Evolutionary conservation across 1,140 invertebrate species (phyloP).

Genomic region (Cyclargus thomasi): DNA sequence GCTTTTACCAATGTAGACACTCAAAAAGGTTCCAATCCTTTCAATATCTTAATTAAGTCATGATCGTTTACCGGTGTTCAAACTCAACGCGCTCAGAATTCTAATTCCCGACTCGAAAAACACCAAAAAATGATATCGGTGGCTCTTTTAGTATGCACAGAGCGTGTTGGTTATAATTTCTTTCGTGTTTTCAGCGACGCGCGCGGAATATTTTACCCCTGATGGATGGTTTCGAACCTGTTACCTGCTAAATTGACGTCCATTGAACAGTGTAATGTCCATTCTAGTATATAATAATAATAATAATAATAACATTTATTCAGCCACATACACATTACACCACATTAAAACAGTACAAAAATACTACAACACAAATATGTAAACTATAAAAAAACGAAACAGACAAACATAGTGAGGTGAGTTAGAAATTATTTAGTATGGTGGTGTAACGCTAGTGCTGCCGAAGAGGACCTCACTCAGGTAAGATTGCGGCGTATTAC

Average conservation of each 20-base stretch:
- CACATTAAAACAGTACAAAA: too few relatives aligned
- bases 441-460: too few relatives aligned
- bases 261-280: conserved; percentile 17
- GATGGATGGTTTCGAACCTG: conserved; percentile 24
- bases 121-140: background rate
- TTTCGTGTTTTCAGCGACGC: conserved; percentile 28
- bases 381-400: too few relatives aligned
- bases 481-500: too few relatives aligned
- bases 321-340: too few relatives aligned
- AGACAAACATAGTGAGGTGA: too few relatives aligned
- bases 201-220: conserved; percentile 27
- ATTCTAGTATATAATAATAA: too few relatives aligned
- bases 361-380: too few relatives aligned
- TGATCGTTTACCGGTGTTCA: background rate
- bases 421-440: too few relatives aligned
- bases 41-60: background rate
- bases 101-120: conserved; percentile 1
- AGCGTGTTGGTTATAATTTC: conserved; percentile 20
- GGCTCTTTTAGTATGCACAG: background rate
- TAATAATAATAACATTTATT: too few relatives aligned
- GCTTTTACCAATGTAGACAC: too few relatives aligned
- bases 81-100: background rate
- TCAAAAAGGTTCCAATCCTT: background rate
- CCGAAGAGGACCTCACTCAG: too few relatives aligned
- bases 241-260: conserved; percentile 9